Evolutionary conservation across 2,113 vertebrate genomes (phyloP).

Genomic region (Amblyopsis rosae): DNA sequence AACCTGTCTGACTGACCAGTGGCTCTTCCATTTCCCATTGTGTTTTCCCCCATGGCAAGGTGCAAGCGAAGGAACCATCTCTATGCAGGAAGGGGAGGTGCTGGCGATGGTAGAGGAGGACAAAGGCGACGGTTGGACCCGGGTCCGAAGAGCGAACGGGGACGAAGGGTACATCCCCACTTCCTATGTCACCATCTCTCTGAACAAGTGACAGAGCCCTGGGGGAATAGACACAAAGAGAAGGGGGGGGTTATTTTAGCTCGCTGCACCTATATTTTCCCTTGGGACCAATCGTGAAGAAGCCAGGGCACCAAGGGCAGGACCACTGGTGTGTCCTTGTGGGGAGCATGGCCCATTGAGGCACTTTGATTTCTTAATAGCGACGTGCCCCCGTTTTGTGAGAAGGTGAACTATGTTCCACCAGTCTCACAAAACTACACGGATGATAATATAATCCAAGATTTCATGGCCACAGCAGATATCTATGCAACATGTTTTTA

Average conservation of each 20-base stretch:
- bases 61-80: slow-evolving; percentile 87
- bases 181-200: slow-evolving; percentile 82
- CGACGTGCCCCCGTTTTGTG: slow-evolving; percentile 6
- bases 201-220: slow-evolving; percentile 68
- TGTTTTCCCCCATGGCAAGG: slow-evolving; percentile 65
- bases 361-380: slow-evolving; percentile 37
- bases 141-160: slow-evolving; percentile 82
- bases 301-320: slow-evolving; percentile 22
- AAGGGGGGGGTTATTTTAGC: not conserved
- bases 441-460: slow-evolving; percentile 16
- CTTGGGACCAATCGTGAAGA: slow-evolving; percentile 39
- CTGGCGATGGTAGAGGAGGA: slow-evolving; percentile 87
- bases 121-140: slow-evolving; percentile 90
- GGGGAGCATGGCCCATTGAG: slow-evolving; percentile 12
- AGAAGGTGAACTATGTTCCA: slow-evolving; percentile 28
- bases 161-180: slow-evolving; percentile 90
- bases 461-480: slow-evolving; percentile 20
- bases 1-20: not conserved
- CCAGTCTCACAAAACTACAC: slow-evolving; percentile 13
- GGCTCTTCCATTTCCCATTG: not conserved
- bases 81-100: slow-evolving; percentile 86
- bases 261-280: slow-evolving; percentile 2
- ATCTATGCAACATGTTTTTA: slow-evolving; percentile 16
- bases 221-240: slow-evolving; percentile 6
- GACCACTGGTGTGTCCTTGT: slow-evolving; percentile 35